Percentiles rank a stretch among this genome's conserved stretches.
These are phyloP conservation scores for Epizoanthus ramosus DNA, from an alignment of 92 coral and sea anemone genomes.

Conservation along the genomic window DNA sequence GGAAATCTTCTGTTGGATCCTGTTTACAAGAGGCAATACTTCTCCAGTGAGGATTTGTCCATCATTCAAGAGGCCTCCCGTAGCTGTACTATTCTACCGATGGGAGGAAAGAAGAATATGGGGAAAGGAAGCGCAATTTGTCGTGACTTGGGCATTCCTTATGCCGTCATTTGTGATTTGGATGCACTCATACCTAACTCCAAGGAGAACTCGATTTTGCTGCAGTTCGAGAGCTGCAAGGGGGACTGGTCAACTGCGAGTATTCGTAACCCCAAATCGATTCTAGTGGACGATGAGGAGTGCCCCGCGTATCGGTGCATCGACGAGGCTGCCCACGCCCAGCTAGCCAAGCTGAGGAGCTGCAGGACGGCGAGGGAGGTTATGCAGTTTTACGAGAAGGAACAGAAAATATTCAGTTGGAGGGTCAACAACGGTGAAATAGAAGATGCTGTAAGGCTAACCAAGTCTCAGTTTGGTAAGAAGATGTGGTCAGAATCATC, in stretches of 20 bases:
- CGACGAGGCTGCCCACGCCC: conserved; percentile 67
- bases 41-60: conserved; percentile 66
- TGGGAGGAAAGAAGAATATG: conserved; percentile 84
- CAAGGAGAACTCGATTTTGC: conserved; percentile 78
- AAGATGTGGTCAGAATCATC: conserved; percentile 90
- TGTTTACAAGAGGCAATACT: conserved; percentile 71
- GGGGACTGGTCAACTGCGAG: conserved; percentile 74
- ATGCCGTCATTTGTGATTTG: conserved; percentile 83
- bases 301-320: conserved; percentile 85
- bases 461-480: conserved; percentile 87
- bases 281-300: conserved; percentile 83
- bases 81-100: conserved; percentile 78
- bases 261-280: conserved; percentile 71
- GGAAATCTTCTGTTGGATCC: conserved; percentile 69
- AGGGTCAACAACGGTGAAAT: conserved; percentile 87
- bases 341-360: conserved; percentile 62
- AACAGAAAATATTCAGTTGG: conserved; percentile 82
- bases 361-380: conserved; percentile 76
- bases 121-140: conserved; percentile 89
- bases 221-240: conserved; percentile 79
- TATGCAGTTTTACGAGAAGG: conserved; percentile 81
- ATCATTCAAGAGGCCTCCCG: conserved; percentile 79
- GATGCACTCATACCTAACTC: conserved; percentile 93
- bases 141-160: conserved; percentile 84
- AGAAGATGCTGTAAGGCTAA: conserved; percentile 86